Conservation (phyloP, 2,888 invertebrate genomes). For the Helicoverpa assulta region DNA sequence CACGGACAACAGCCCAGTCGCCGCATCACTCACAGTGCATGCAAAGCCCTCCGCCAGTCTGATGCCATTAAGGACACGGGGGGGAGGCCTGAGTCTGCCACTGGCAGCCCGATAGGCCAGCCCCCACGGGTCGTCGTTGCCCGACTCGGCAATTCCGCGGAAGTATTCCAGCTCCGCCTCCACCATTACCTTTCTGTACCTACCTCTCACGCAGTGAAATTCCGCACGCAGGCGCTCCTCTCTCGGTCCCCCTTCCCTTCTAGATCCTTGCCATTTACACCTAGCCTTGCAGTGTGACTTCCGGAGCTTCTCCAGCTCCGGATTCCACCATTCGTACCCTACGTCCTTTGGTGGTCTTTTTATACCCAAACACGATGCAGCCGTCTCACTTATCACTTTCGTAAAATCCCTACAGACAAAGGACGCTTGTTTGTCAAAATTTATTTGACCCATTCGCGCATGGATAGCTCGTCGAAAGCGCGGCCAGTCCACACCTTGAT, state of each 20-base stretch:
- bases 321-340: slow-evolving; percentile 48
- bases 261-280: slow-evolving; percentile 12
- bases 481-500: slow-evolving; percentile 15
- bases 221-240: not conserved
- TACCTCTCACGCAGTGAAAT: not conserved
- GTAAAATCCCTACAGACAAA: slow-evolving; percentile 5
- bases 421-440: slow-evolving; percentile 4
- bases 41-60: too few relatives aligned
- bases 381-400: not conserved
- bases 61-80: slow-evolving; percentile 51
- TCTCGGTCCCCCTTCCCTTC: not conserved
- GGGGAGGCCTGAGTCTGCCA: slow-evolving; percentile 50
- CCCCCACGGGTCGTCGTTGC: slow-evolving; percentile 43
- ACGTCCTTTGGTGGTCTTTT: not conserved
- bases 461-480: slow-evolving; percentile 5
- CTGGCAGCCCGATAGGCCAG: slow-evolving; percentile 53
- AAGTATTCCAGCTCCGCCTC: too few relatives aligned
- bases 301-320: slow-evolving; percentile 30
- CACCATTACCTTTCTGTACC: too few relatives aligned
- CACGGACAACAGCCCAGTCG: slow-evolving; percentile 7
- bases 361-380: not conserved
- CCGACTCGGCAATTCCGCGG: too few relatives aligned
- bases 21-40: slow-evolving; percentile 25
- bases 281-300: slow-evolving; percentile 4
- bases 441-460: not conserved